phyloP scores from a whole-genome alignment of 92 coral and sea anemone genomes.

The Siderastrea radians region DNA sequence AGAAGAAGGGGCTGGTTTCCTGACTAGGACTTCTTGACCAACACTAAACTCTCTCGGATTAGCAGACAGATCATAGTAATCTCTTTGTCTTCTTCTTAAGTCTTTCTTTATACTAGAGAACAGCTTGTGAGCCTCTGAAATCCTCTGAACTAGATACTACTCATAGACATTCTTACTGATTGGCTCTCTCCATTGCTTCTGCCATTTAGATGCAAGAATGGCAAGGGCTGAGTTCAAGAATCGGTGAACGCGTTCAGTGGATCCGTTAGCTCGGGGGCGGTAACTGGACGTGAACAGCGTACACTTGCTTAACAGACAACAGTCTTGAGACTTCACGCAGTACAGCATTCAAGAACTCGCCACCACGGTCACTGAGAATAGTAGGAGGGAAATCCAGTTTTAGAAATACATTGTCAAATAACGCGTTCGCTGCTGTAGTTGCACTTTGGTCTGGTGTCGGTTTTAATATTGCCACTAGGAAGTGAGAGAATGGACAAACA shows the following conservation, averaged over 20 bases:
- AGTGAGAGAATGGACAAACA: constrained; percentile 16
- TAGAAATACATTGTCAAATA: constrained; percentile 44
- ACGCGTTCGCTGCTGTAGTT: constrained; percentile 49
- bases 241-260: constrained; percentile 67
- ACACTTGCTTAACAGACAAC: constrained; percentile 56
- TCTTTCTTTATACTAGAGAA: constrained; percentile 50
- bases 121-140: constrained; percentile 49
- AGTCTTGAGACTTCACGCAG: constrained; percentile 32
- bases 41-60: too few relatives aligned
- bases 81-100: constrained; percentile 40
- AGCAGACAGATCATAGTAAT: too few relatives aligned
- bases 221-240: constrained; percentile 53
- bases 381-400: constrained; percentile 43
- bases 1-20: constrained; percentile 22
- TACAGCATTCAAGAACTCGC: constrained; percentile 59
- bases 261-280: constrained; percentile 57
- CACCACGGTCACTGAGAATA: constrained; percentile 55
- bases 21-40: too few relatives aligned
- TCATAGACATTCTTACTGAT: constrained; percentile 24
- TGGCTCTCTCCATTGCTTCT: constrained; percentile 4
- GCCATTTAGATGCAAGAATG: constrained; percentile 18
- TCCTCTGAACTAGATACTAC: constrained; percentile 30
- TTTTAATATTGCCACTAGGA: constrained; percentile 43
- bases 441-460: constrained; percentile 50
- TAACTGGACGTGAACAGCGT: constrained; percentile 34